Evolutionary conservation across 1,140 invertebrate genomes (phyloP).

Genomic region (Lamellibrachia luymesi): DNA sequence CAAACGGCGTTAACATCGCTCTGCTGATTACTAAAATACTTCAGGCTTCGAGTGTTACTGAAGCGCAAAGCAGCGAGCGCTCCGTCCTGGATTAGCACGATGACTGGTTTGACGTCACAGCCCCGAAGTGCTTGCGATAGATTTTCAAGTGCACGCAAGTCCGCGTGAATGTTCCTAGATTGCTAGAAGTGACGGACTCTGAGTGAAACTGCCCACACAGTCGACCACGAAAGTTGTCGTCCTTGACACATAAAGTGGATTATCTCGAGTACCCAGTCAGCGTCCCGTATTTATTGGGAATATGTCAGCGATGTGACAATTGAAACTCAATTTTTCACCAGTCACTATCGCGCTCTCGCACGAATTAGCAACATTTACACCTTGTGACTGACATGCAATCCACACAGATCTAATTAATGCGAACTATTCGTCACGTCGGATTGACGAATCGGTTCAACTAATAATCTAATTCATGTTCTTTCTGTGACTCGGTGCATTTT

Average conservation of each 20-base stretch:
- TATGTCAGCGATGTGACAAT: slow-evolving; percentile 4
- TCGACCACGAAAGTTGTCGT: not conserved
- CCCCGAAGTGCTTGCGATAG: not conserved
- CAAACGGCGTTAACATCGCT: too few species aligned
- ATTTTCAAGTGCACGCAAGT: not conserved
- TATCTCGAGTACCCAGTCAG: not conserved
- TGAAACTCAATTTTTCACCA: slow-evolving; percentile 1
- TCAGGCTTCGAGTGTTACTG: not conserved
- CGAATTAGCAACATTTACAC: not conserved
- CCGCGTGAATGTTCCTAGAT: not conserved
- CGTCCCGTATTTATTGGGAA: slow-evolving; percentile 1
- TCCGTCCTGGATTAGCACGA: not conserved
- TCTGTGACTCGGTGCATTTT: not conserved
- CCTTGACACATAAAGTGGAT: not conserved
- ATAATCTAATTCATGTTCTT: not conserved
- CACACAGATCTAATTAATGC: not conserved
- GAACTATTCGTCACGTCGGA: not conserved
- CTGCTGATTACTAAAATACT: not conserved
- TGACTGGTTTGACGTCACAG: not conserved
- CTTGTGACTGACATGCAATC: not conserved
- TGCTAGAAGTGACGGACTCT: not conserved
- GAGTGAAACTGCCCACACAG: not conserved
- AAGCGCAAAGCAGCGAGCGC: not conserved
- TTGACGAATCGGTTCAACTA: not conserved
- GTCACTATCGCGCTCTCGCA: not conserved